Conservation (phyloP, 2,888 invertebrate species). For the Lypha dubia region DNA sequence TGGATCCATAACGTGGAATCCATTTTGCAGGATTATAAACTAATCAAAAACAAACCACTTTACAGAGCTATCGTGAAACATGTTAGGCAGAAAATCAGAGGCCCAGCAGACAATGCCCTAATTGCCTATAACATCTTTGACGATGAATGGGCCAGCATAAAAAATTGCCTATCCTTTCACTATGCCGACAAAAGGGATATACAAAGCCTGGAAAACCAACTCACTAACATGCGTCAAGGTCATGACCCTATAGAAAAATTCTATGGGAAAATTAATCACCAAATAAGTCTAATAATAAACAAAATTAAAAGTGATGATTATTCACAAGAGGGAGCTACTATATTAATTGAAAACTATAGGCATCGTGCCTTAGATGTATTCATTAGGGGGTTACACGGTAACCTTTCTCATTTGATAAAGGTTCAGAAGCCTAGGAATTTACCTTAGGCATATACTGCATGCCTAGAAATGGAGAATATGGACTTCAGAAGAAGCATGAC, state of each 20-base stretch:
- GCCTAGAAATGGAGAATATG: too few relatives aligned
- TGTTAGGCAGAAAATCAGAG: neutral
- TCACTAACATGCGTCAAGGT: constrained; percentile 2
- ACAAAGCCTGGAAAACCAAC: constrained; percentile 1
- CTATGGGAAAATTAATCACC: constrained; percentile 13
- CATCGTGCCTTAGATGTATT: constrained; percentile 1
- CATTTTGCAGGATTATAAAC: constrained; percentile 4
- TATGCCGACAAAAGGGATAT: constrained; percentile 9
- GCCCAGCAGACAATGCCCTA: too few relatives aligned
- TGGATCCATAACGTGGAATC: constrained; percentile 20
- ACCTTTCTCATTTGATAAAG: neutral
- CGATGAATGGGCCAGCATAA: neutral
- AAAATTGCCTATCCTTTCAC: neutral
- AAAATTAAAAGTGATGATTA: constrained; percentile 21
- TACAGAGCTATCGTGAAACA: constrained; percentile 7
- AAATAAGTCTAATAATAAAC: constrained; percentile 2
- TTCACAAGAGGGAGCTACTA: neutral
- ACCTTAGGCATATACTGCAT: neutral
- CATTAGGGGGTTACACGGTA: neutral
- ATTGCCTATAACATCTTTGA: neutral
- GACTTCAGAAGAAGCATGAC: too few relatives aligned
- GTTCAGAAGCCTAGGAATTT: constrained; percentile 3
- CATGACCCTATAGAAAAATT: constrained; percentile 1
- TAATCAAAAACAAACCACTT: constrained; percentile 11
- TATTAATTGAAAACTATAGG: neutral